phyloP scores from a whole-genome alignment of 2,797 vertebrate genomes.

The Spinus pinus region DNA sequence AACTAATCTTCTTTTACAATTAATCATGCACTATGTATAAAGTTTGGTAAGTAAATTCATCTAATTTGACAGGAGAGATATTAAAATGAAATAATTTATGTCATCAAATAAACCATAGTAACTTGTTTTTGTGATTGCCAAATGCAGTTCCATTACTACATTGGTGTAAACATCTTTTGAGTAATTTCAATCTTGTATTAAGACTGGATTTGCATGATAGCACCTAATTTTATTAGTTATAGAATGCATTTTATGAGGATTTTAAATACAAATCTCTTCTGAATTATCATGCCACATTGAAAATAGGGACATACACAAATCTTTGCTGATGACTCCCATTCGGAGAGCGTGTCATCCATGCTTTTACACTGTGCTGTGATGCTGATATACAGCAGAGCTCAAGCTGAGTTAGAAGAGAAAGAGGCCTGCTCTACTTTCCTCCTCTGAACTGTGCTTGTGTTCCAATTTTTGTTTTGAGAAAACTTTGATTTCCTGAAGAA shows the following conservation, averaged over 20 bases:
- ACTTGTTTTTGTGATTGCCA: constrained; percentile 59
- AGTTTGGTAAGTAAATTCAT: constrained; percentile 71
- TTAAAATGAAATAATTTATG: constrained; percentile 70
- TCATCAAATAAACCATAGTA: constrained; percentile 58
- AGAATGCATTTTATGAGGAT: constrained; percentile 18
- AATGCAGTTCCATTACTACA: constrained; percentile 51
- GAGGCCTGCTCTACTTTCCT: neutral
- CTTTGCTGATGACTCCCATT: neutral
- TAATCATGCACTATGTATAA: constrained; percentile 67
- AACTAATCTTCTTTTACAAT: constrained; percentile 71
- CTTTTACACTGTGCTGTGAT: neutral
- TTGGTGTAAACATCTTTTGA: constrained; percentile 57
- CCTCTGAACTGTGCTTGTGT: neutral
- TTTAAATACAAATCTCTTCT: constrained; percentile 12
- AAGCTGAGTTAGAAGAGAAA: neutral
- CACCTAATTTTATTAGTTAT: constrained; percentile 43
- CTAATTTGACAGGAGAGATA: constrained; percentile 69
- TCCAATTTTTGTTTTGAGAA: neutral
- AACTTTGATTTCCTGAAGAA: neutral
- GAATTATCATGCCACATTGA: neutral
- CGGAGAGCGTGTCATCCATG: neutral
- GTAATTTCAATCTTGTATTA: constrained; percentile 42
- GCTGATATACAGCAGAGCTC: neutral
- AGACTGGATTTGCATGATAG: constrained; percentile 54
- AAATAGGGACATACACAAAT: neutral